Percentiles rank a stretch among this genome's conserved stretches.
phyloP scores from a whole-genome alignment of 2,888 invertebrate genomes.

The Geophilus truncorum region DNA sequence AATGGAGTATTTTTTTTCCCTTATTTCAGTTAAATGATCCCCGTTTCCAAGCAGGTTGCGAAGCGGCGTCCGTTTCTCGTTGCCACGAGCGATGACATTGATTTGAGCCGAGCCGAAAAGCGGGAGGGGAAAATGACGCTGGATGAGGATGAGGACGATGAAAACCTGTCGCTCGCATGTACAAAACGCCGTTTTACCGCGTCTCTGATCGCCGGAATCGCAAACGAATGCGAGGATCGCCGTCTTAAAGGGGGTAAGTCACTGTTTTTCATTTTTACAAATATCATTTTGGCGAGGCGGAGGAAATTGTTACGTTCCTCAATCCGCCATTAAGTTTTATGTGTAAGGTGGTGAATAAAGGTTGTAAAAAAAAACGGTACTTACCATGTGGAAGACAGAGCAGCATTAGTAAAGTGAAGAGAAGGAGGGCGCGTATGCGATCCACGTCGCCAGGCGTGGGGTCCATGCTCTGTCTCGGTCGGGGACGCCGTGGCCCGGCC shows the following conservation, averaged over 20 bases:
- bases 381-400: constrained; percentile 20
- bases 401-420: neutral
- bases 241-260: too few relatives aligned
- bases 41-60: neutral
- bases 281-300: too few relatives aligned
- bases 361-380: neutral
- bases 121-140: neutral
- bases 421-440: constrained; percentile 20
- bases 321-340: too few relatives aligned
- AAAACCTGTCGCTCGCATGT: constrained; percentile 17
- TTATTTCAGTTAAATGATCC: too few relatives aligned
- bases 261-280: too few relatives aligned
- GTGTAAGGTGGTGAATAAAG: neutral
- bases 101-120: neutral
- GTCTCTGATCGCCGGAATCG: too few relatives aligned
- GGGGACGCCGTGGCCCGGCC: constrained; percentile 14
- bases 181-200: neutral
- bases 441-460: constrained; percentile 5
- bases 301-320: too few relatives aligned
- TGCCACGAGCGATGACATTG: neutral
- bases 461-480: constrained; percentile 16
- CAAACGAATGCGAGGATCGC: too few relatives aligned
- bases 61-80: neutral
- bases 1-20: neutral
- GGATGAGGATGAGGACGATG: neutral